Conservation (phyloP, 2,113 vertebrate species). For the Nestor notabilis region DNA sequence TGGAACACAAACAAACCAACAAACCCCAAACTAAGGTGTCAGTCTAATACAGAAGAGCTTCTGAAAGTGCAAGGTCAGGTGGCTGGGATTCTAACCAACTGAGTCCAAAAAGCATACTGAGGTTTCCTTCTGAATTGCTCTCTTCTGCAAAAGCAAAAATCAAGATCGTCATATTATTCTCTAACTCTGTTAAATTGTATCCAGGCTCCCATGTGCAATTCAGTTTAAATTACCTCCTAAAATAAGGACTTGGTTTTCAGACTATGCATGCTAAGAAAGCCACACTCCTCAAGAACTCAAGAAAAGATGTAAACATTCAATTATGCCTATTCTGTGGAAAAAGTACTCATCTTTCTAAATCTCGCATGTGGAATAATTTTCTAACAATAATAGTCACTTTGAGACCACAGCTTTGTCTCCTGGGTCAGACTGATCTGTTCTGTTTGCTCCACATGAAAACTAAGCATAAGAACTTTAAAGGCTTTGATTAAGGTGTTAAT, state of each 20-base stretch:
- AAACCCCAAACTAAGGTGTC: not conserved
- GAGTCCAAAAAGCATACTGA: not conserved
- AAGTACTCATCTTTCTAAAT: not conserved
- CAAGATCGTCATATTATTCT: not conserved
- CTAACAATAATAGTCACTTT: slow-evolving; percentile 12
- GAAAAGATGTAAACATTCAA: slow-evolving; percentile 30
- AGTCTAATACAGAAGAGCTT: not conserved
- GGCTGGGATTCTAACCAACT: not conserved
- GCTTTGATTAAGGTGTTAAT: not conserved
- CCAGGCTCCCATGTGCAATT: not conserved
- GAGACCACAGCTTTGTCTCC: slow-evolving; percentile 16
- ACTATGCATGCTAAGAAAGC: not conserved
- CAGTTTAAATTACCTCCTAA: slow-evolving; percentile 35
- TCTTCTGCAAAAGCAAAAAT: not conserved
- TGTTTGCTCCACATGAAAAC: slow-evolving; percentile 1
- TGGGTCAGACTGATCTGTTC: slow-evolving; percentile 32
- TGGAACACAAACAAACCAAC: not conserved
- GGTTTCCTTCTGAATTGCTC: not conserved
- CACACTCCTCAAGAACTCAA: slow-evolving; percentile 1
- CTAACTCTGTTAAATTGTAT: slow-evolving; percentile 10
- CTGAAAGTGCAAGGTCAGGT: not conserved
- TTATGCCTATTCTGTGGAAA: not conserved
- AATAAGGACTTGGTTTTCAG: slow-evolving; percentile 21
- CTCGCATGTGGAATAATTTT: slow-evolving; percentile 6
- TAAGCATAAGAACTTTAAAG: slow-evolving; percentile 26